phyloP scores from a whole-genome alignment of 2,113 vertebrate genomes.

The human (Homo sapiens) region GRCh38 chr11:74227501-74228000 shows the following conservation, averaged over 20 bases:
- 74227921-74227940: background rate
- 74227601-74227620: background rate
- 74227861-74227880: background rate
- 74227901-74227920: background rate
- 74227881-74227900: background rate
- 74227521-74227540: background rate
- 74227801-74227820: constrained; percentile 12
- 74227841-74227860: background rate
- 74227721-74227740: constrained; percentile 25
- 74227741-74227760: background rate
- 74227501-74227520: background rate
- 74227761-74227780: constrained; percentile 7
- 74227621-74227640: background rate
- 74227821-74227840: background rate
- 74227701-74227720: background rate
- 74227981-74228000: background rate
- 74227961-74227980: background rate
- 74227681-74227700: background rate
- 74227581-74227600: background rate
- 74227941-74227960: background rate
- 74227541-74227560: background rate
- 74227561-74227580: background rate
- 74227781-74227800: background rate
- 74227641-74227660: background rate
- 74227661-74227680: background rate